phyloP scores from a whole-genome alignment of 2,888 invertebrate genomes.

The Drosophila recens region DNA sequence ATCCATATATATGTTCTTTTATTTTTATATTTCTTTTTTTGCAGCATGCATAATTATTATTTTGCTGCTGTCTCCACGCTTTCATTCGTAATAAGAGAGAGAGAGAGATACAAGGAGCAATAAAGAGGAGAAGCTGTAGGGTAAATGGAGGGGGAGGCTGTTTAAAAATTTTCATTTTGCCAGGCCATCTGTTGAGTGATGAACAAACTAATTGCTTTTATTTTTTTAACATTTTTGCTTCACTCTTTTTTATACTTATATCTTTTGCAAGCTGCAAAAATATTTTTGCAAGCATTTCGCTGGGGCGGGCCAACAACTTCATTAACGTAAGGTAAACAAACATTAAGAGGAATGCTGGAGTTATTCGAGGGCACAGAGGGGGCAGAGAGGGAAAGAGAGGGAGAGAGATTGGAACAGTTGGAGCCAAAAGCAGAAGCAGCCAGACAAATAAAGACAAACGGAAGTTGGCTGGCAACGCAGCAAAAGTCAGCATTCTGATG shows the following conservation, averaged over 20 bases:
- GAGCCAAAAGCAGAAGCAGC: constrained; percentile 49
- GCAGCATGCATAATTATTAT: constrained; percentile 71
- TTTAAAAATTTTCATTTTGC: constrained; percentile 71
- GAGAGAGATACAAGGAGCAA: constrained; percentile 1
- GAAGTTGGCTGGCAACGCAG: constrained; percentile 68
- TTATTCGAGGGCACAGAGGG: constrained; percentile 2
- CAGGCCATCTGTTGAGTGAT: constrained; percentile 80
- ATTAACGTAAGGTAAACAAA: constrained; percentile 78
- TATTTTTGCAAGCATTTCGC: constrained; percentile 68
- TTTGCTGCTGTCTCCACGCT: constrained; percentile 55
- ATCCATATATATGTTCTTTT: constrained; percentile 22
- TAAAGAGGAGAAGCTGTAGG: constrained; percentile 6
- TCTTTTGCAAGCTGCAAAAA: constrained; percentile 63
- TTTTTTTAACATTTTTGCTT: constrained; percentile 47
- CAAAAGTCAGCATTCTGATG: constrained; percentile 64
- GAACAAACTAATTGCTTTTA: constrained; percentile 82
- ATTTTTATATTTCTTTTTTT: constrained; percentile 33
- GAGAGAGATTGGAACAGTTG: constrained; percentile 31
- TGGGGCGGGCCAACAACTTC: constrained; percentile 73
- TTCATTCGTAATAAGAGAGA: constrained; percentile 54
- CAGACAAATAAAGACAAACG: constrained; percentile 80
- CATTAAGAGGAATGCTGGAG: constrained; percentile 54
- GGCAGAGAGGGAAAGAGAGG: neutral
- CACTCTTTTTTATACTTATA: constrained; percentile 22
- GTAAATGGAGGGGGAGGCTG: constrained; percentile 18